These are phyloP conservation scores for Brachirus orientalis DNA, from an alignment of 2,113 vertebrate species.

Conservation along the genomic window DNA sequence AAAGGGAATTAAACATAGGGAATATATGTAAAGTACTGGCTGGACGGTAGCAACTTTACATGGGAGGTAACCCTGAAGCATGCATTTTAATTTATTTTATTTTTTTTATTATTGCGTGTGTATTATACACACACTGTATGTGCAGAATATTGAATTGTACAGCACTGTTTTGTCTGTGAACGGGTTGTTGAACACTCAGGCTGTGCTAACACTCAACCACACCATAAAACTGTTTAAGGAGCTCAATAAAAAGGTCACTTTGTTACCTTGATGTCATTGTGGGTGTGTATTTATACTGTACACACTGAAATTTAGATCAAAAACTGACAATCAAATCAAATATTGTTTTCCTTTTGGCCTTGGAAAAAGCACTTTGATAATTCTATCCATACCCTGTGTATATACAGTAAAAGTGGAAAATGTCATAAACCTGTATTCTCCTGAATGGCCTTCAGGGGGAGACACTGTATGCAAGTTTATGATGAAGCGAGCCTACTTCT, in stretches of 20 bases:
- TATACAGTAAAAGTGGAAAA: too few relatives aligned
- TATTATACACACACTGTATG: conserved; percentile 32
- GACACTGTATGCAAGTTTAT: too few relatives aligned
- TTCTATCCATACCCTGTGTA: too few relatives aligned
- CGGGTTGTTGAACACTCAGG: conserved; percentile 87
- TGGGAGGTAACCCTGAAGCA: conserved; percentile 35
- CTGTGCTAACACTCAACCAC: conserved; percentile 85
- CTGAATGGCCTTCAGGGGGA: too few relatives aligned
- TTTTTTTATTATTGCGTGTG: conserved; percentile 18
- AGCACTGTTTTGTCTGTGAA: conserved; percentile 79
- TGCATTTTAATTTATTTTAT: conserved; percentile 4
- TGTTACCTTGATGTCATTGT: conserved; percentile 79
- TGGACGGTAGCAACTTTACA: conserved; percentile 5
- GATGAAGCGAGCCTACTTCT: too few relatives aligned
- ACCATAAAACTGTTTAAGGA: conserved; percentile 87
- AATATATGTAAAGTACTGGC: conserved; percentile 3
- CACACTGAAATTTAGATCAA: conserved; percentile 1
- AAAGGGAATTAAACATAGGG: conserved; percentile 16
- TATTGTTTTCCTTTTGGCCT: too few relatives aligned
- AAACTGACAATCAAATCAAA: not conserved
- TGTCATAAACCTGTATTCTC: too few relatives aligned
- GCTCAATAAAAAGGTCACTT: conserved; percentile 91
- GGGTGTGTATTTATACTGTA: conserved; percentile 11
- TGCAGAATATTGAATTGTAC: conserved; percentile 64
- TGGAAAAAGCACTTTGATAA: too few relatives aligned